Evolutionary conservation across 2,888 invertebrate genomes (phyloP), one percentile per base, ranked within the genome.

Genomic region (Trissoscelio sp.): DNA sequence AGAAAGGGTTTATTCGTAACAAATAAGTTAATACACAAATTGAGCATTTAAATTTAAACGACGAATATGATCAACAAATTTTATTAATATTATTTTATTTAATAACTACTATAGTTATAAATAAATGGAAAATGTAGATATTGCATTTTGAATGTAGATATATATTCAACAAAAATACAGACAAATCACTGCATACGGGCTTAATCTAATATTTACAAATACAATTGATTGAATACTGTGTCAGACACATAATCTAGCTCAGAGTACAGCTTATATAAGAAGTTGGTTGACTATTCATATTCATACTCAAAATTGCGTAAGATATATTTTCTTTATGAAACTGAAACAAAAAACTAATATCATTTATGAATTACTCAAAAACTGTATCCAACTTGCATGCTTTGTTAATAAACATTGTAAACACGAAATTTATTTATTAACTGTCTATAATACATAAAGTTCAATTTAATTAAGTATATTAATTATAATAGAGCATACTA

Each of bases 201-300:
- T 42, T 46, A 46, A 51, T 51, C 22, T 12, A 51, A 51, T 51
- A 51, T 51, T 28, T 51, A 12, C 51, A 22, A 51, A 51, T 28
- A 18, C 24, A 24, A 51, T 24, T 51, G 28, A 24, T 51, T 51
- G 51, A 51, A 51, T 51, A 24, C 51, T 12, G 12, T 12, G 51
- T 28, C 12, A 51, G n/a, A 51, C n/a, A 51, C 12, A 51, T 51
- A 22, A 51, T 51, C 24, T 14, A 28, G 51, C 28, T 1, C 28
- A 51, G 24, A 24, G 22, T 28, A 28, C 51, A 51, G 12, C 24
- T 51, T 51, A 24, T 28, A 7, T 51, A 51, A 51, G 1, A 51
- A 11, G 24, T 24, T 12, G 12, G 51, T 51, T 51, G 28, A 51
- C 51, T n/a, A n/a, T n/a, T n/a, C n/a, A n/a, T 51, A 51, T 51